These are phyloP conservation scores for Neoniphon sammara DNA, from an alignment of 2,797 vertebrate genomes.

Conservation along the genomic window DNA sequence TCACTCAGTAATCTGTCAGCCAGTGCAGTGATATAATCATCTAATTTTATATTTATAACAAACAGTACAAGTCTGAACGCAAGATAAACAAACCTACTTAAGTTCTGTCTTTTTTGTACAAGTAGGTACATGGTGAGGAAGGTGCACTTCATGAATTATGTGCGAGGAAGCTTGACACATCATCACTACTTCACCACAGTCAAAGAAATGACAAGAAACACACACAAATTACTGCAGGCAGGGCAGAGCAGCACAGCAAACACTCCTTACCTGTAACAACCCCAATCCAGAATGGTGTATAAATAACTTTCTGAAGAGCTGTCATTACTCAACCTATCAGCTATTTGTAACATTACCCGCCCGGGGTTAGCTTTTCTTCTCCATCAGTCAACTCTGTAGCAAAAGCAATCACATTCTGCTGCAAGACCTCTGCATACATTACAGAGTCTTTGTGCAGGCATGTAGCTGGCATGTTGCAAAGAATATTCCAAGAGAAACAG, in stretches of 20 bases:
- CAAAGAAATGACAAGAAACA: slow-evolving; percentile 36
- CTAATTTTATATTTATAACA: too few species aligned
- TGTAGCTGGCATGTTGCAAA: slow-evolving; percentile 54
- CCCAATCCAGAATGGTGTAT: slow-evolving; percentile 56
- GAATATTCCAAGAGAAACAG: slow-evolving; percentile 29
- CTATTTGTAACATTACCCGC: slow-evolving; percentile 77
- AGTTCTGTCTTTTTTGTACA: slow-evolving; percentile 43
- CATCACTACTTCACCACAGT: slow-evolving; percentile 22
- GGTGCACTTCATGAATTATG: slow-evolving; percentile 48
- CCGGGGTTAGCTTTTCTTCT: slow-evolving; percentile 57
- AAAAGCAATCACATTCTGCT: slow-evolving; percentile 40
- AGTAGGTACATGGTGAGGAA: slow-evolving; percentile 61
- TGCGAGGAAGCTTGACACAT: slow-evolving; percentile 52
- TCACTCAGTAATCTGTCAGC: too few species aligned
- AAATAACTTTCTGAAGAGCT: slow-evolving; percentile 71
- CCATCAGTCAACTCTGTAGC: slow-evolving; percentile 66
- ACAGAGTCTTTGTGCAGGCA: slow-evolving; percentile 70
- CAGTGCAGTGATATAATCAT: too few species aligned
- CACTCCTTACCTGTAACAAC: slow-evolving; percentile 60
- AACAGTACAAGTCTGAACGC: neutral
- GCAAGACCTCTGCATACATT: slow-evolving; percentile 57
- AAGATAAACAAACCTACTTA: neutral
- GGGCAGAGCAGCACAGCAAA: slow-evolving; percentile 24
- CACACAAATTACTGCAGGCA: slow-evolving; percentile 35
- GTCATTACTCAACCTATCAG: slow-evolving; percentile 81